These are phyloP conservation scores for Microcebus griseorufus DNA, from an alignment of 2,113 vertebrate genomes.

Conservation along the genomic window DNA sequence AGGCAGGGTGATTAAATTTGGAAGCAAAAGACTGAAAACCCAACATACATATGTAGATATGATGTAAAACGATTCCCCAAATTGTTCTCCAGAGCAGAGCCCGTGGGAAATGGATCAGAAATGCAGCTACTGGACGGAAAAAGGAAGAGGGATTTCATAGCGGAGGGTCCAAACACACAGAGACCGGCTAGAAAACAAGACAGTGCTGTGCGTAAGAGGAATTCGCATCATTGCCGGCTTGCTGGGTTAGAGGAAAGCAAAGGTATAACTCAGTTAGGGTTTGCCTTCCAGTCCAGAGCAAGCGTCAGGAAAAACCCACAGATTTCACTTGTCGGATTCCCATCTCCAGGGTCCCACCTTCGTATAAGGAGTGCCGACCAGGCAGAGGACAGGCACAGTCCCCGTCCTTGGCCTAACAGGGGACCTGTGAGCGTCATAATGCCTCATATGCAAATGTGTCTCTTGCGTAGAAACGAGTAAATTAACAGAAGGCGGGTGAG, in stretches of 20 bases:
- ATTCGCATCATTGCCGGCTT: no score
- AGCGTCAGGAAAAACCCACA: no score
- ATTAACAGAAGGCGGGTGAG: neutral
- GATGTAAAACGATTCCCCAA: no score
- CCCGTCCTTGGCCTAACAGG: neutral
- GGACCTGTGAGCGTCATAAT: neutral
- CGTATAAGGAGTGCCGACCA: fast-evolving
- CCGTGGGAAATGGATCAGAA: neutral
- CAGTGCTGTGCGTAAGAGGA: no score
- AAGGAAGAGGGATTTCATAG: fast-evolving
- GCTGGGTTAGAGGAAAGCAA: neutral
- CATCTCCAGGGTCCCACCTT: no score
- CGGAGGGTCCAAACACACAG: no score
- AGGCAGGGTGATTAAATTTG: neutral
- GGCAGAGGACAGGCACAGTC: neutral
- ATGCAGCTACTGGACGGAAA: neutral
- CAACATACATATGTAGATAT: fast-evolving
- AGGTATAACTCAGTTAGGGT: neutral
- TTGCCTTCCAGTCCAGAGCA: neutral
- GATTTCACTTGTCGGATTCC: neutral
- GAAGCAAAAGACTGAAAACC: neutral
- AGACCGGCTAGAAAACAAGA: no score
- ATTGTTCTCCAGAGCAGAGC: neutral
- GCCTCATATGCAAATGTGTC: fast-evolving
- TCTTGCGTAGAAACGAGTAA: neutral